Percentiles rank a stretch among this genome's conserved stretches.
Evolutionary conservation across 2,888 invertebrate genomes (phyloP).

Genomic region (Bombylius discolor): DNA sequence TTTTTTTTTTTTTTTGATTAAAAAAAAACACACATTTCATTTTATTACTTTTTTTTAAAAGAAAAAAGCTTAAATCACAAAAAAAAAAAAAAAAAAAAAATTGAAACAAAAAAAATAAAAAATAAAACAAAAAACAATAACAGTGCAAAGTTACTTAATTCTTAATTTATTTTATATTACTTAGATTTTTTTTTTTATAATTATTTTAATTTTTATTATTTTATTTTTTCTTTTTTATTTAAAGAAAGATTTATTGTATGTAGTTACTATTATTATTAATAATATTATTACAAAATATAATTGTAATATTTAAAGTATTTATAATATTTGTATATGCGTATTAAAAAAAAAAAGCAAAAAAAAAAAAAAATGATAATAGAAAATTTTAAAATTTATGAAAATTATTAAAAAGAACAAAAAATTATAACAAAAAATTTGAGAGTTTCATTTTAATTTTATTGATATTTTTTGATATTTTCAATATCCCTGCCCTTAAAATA

Average conservation of each 20-base stretch:
- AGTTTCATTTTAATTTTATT: too few relatives aligned
- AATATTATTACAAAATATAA: neutral
- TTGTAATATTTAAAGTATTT: neutral
- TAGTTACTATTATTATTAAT: neutral
- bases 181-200: neutral
- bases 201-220: neutral
- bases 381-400: too few relatives aligned
- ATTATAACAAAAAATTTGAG: too few relatives aligned
- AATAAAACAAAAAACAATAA: neutral
- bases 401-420: too few relatives aligned
- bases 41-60: too few relatives aligned
- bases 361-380: neutral
- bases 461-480: too few relatives aligned
- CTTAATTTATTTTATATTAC: conserved; percentile 5
- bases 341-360: neutral
- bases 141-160: conserved; percentile 15
- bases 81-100: too few relatives aligned
- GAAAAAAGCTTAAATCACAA: too few relatives aligned
- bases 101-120: too few relatives aligned
- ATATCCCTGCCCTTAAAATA: too few relatives aligned
- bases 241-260: neutral
- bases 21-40: too few relatives aligned
- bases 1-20: too few relatives aligned
- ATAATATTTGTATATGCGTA: neutral
- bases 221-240: neutral